Conservation (phyloP, 2,888 invertebrate species). For the Parthenolecanium corni region DNA sequence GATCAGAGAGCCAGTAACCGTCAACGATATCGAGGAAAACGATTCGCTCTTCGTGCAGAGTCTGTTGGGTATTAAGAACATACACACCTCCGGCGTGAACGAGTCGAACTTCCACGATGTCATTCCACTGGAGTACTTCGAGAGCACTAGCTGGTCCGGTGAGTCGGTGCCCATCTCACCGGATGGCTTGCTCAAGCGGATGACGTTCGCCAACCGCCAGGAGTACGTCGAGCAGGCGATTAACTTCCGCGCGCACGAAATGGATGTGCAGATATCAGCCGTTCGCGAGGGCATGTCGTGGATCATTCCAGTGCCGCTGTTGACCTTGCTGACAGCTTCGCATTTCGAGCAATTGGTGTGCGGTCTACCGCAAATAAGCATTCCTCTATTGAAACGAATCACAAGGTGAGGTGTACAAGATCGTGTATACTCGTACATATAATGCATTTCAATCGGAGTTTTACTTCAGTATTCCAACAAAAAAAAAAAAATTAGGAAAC, state of each 20-base stretch:
- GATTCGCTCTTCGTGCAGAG: slow-evolving; percentile 49
- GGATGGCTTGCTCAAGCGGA: slow-evolving; percentile 48
- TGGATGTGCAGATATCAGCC: slow-evolving; percentile 48
- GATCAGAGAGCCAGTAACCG: slow-evolving; percentile 46
- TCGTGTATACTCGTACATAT: neutral
- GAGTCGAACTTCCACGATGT: slow-evolving; percentile 50
- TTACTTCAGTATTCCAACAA: no score
- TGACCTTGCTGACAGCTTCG: slow-evolving; percentile 48
- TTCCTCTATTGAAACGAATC: slow-evolving; percentile 48
- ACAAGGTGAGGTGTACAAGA: slow-evolving; percentile 42
- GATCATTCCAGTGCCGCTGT: slow-evolving; percentile 50
- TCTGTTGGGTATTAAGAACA: slow-evolving; percentile 48
- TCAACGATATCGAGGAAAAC: slow-evolving; percentile 52
- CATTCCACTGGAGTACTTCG: slow-evolving; percentile 51
- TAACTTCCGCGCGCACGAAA: slow-evolving; percentile 49
- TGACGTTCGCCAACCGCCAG: slow-evolving; percentile 48
- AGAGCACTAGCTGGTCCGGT: slow-evolving; percentile 50
- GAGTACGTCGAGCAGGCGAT: slow-evolving; percentile 51
- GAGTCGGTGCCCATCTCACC: slow-evolving; percentile 48
- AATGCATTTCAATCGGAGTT: no score
- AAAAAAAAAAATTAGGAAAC: no score
- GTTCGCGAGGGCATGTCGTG: slow-evolving; percentile 53
- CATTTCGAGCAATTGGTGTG: slow-evolving; percentile 52
- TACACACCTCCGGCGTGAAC: slow-evolving; percentile 48
- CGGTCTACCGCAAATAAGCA: slow-evolving; percentile 50